These are phyloP conservation scores for Myrmophylax atrothorax DNA, from an alignment of 2,113 vertebrate genomes.

Conservation along the genomic window DNA sequence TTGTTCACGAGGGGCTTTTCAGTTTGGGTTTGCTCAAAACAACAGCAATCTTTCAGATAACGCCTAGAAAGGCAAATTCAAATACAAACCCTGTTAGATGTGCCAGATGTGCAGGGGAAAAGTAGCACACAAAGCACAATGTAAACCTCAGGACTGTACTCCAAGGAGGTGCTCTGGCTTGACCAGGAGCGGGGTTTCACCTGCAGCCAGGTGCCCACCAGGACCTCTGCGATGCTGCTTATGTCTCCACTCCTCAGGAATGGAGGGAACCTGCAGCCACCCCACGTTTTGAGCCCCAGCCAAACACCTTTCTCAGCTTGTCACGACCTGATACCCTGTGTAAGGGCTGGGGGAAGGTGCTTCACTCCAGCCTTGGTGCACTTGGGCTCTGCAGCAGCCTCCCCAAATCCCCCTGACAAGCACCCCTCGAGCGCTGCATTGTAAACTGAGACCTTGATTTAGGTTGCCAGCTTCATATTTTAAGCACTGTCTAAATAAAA, in stretches of 20 bases:
- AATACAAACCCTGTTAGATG: background rate
- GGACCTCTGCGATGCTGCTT: background rate
- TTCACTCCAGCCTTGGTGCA: background rate
- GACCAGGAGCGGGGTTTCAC: background rate
- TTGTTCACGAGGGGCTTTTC: background rate
- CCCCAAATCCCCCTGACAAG: background rate
- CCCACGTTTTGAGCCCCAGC: background rate
- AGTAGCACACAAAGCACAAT: background rate
- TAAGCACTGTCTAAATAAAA: background rate
- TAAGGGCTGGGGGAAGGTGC: background rate
- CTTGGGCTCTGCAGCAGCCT: background rate
- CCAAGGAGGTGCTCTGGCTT: background rate
- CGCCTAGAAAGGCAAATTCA: background rate
- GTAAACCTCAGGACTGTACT: rapidly evolving
- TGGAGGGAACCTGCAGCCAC: rapidly evolving
- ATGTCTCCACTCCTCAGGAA: rapidly evolving
- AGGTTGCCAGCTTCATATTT: background rate
- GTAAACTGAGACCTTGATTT: background rate
- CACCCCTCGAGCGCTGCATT: rapidly evolving
- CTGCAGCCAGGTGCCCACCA: background rate
- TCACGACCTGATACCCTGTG: rapidly evolving
- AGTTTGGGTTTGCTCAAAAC: background rate
- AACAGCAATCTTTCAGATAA: background rate
- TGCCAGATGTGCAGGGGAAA: background rate
- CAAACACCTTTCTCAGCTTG: background rate